Conservation (phyloP, 1,140 invertebrate genomes). For the Drosophila setifemur region DNA sequence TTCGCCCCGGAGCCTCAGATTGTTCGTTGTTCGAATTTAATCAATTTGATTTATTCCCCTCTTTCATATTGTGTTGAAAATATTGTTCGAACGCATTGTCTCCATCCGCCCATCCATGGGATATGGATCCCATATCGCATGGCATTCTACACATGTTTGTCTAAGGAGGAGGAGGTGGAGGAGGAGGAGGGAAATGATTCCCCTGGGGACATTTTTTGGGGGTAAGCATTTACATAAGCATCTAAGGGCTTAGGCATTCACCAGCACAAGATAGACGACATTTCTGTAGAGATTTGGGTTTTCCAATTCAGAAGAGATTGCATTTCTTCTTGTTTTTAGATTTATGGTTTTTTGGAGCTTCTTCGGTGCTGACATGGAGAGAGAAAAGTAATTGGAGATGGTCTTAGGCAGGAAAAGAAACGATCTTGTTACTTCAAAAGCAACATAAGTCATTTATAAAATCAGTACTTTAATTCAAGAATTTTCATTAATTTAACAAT, state of each 20-base stretch:
- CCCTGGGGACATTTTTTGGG: background rate
- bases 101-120: conserved; percentile 44
- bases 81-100: conserved; percentile 69
- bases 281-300: conserved; percentile 3
- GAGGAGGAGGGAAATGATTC: conserved; percentile 1
- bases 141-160: conserved; percentile 50
- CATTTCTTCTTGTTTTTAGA: conserved; percentile 24
- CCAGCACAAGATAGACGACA: conserved; percentile 6
- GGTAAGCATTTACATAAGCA: conserved; percentile 67
- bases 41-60: conserved; percentile 77
- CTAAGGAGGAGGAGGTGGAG: background rate
- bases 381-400: conserved; percentile 25
- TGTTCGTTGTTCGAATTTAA: conserved; percentile 70
- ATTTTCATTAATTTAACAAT: too few relatives aligned
- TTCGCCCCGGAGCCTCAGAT: conserved; percentile 25
- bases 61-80: conserved; percentile 75
- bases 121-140: conserved; percentile 49
- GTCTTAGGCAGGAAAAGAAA: too few relatives aligned
- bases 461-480: too few relatives aligned
- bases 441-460: too few relatives aligned
- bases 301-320: conserved; percentile 13
- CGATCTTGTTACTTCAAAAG: too few relatives aligned
- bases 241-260: conserved; percentile 38
- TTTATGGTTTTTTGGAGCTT: conserved; percentile 32
- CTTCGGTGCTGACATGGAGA: conserved; percentile 22